phyloP scores from a whole-genome alignment of 2,797 vertebrate genomes.

The Petrocephalus schoutedeni region DNA sequence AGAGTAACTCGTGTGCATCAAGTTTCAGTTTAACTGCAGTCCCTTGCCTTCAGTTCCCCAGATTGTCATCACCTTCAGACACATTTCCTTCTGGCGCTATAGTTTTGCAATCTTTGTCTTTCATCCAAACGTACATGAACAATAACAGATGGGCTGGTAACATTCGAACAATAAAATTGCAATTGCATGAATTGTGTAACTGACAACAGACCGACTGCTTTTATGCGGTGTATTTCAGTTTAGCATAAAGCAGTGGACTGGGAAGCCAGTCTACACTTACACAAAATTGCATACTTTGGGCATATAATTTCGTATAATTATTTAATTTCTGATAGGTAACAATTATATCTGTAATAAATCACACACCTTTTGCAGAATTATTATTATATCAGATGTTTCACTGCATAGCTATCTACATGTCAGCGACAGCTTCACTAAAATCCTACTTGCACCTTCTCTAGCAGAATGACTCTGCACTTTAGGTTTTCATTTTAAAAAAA shows the following conservation, averaged over 20 bases:
- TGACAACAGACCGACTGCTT: not conserved
- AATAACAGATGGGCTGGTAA: constrained; percentile 8
- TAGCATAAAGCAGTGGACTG: not conserved
- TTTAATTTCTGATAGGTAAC: not conserved
- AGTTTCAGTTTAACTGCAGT: constrained; percentile 7
- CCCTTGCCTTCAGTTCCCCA: not conserved
- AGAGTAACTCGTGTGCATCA: not conserved
- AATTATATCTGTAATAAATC: not conserved
- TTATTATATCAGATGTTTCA: not conserved
- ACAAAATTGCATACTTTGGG: not conserved
- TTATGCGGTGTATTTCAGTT: not conserved
- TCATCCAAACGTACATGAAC: not conserved
- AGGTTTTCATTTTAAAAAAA: not conserved
- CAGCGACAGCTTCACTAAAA: not conserved
- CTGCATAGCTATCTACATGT: not conserved
- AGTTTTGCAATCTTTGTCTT: not conserved
- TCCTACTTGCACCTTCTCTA: not conserved
- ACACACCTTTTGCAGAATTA: not conserved
- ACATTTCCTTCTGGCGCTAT: not conserved
- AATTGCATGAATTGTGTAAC: constrained; percentile 32
- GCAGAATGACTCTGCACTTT: not conserved
- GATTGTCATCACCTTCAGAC: not conserved
- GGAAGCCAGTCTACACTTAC: not conserved
- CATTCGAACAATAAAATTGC: constrained; percentile 41
- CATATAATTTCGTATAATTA: not conserved